Conservation (phyloP, 2,797 vertebrate species). For the Molossus molossus region DNA sequence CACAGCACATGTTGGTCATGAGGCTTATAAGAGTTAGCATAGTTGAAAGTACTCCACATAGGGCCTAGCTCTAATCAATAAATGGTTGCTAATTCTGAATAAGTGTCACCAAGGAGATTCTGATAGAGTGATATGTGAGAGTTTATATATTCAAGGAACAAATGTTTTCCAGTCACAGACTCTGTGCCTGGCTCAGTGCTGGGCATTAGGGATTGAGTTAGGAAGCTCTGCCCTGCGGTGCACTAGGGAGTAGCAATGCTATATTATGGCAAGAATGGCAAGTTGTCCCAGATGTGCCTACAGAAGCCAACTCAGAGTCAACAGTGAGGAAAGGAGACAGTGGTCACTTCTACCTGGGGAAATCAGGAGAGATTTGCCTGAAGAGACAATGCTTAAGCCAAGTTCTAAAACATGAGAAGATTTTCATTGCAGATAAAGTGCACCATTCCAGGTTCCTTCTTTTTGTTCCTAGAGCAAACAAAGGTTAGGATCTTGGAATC, state of each 20-base stretch:
- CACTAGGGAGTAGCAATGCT: neutral
- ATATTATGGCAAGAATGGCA: neutral
- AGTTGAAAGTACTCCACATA: slow-evolving; percentile 10
- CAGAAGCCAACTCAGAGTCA: neutral
- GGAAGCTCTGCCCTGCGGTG: neutral
- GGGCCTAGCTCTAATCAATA: neutral
- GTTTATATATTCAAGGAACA: slow-evolving; percentile 8
- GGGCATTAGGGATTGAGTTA: neutral
- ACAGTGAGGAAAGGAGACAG: neutral
- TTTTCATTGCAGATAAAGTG: slow-evolving; percentile 33
- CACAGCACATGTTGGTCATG: neutral
- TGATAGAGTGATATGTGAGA: neutral
- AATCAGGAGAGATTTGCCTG: neutral
- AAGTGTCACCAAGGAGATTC: neutral
- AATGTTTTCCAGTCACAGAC: neutral
- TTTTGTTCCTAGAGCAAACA: slow-evolving; percentile 11
- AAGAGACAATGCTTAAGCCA: neutral
- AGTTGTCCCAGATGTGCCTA: neutral
- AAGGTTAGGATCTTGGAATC: neutral
- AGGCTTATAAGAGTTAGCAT: neutral
- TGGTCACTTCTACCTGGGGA: neutral
- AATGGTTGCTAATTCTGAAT: slow-evolving; percentile 19
- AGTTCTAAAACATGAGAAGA: slow-evolving; percentile 40
- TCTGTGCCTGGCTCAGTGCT: neutral
- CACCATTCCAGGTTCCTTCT: neutral